Evolutionary conservation across 1,140 invertebrate species (phyloP), one percentile per base, ranked within the genome.

Genomic region (Nymphalis io): DNA sequence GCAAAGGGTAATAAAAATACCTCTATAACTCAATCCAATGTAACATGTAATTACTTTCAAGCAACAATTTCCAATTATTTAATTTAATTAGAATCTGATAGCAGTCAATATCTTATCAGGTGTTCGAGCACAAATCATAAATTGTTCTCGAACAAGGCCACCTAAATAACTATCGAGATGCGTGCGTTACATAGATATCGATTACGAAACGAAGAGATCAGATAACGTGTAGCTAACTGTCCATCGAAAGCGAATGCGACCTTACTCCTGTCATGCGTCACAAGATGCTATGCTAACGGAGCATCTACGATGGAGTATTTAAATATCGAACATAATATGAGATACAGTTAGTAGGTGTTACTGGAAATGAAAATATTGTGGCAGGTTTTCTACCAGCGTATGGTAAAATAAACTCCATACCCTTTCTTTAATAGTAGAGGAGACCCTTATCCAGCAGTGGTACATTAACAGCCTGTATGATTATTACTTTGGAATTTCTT

Each of bases 161-260:
- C 73, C 74, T 68, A 76, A 72, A 77, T 70, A 75, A 79, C 66
- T 62, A 62, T 72, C 64, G 66, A 75, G 81, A 83, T 84, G 81
- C 51, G 51, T 80, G 79, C 76, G 74, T 75, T 74, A 76, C 74
- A 71, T 64, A 79, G 68, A 73, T 76, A 76, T 62, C 61, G 75
- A 75, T 89, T 87, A 83, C 83, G 82, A 82, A 83, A 89, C 75
- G 5, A 13, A 27, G 61, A 58, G 79, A 88, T 88, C 85, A 83
- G 85, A 89, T 88, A 89, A 81, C 61, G 68, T 39, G 76, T 78
- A 27, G 20, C 8, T 48, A 78, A 76, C 74, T 72, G 79, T 81
- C 62, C 75, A 75, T 76, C 73, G 81, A 85, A 82, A 85, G 83
- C 76, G 78, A 86, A 79, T 65, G 69, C 76, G 75, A 75, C 74